Base-by-base conservation (phyloP, 2,113 vertebrate species). In the Microtus ochrogaster region DNA sequence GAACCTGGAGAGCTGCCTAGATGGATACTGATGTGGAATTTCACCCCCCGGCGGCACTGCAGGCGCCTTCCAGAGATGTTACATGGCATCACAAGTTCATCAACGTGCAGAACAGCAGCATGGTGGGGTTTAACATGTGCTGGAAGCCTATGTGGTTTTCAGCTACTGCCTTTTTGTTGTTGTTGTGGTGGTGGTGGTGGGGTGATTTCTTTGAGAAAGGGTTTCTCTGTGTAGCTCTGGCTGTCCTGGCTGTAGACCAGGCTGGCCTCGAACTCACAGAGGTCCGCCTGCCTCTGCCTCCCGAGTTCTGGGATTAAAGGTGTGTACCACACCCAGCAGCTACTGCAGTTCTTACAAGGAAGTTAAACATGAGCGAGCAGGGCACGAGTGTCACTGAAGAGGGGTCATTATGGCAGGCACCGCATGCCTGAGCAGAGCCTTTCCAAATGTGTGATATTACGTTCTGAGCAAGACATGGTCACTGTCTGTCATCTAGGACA, bases 21-120 rank as follows among this genome's bases (percentile, higher is more conserved):
- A 82, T 99, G 99, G 99, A 9, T 99, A 10, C 97, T 98, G 77
- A 98, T 98, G 39, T 98, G 99, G 22, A 98, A 99, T 95, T 99
- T 52, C 30, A 33, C 65, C 44, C 76, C 14, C 21, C 49, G 0
- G 3, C 2, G 14, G 7, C 76, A 78, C 5, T 49, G 76, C 44
- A 33, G 44, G 74, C 7, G 13, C 14, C 8, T 49, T 49, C 16
- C 26, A 17, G 24, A 28, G 76, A 78, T 3, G 7, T 33, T 49
- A 33, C 47, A 28, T 4, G 0, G 49, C 22, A 52, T 36, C 22
- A 41, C n/a, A 58, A 58, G 19, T 21, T 58, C 58, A 41, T 5
- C n/a, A 41, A 24, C 3, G 4, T 41, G n/a, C 21, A 22, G n/a
- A 41, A 9, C 2, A 21, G 72, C n/a, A 74, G n/a, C 72, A 41